Base-by-base conservation (phyloP, 1,140 invertebrate species). In the Uloborus diversus region DNA sequence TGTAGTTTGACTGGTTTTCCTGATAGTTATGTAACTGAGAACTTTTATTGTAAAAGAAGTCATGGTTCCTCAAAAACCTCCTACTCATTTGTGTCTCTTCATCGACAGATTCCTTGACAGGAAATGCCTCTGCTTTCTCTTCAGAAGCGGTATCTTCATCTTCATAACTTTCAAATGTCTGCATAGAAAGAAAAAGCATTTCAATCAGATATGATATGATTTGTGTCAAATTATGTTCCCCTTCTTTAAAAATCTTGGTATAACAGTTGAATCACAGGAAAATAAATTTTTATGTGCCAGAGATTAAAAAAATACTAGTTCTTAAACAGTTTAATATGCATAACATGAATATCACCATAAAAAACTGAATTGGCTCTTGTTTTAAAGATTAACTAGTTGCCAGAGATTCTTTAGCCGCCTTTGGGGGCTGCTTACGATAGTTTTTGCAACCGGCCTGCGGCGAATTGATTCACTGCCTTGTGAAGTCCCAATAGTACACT, bases 131-230 rank as follows among this genome's bases (percentile, higher is more conserved):
- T 28, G 27, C 17, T 69, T 59, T 35, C 14, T 53, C 61, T 9
- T 65, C 71, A 53, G n/a, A n/a, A n/a, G 51, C 32, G 47, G 53
- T 56, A 35, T 79, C 76, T 49, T 69, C 76, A 57, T 61, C 32
- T 14, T 76, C 61, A 61, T 79, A 79, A 49, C 76, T 79, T 68
- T 79, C 76, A 59, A 79, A 79, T 23, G 76, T 79, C 76, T 79
- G 20, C 3, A 78, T 25, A 53, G 17, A n/a, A 70, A 35, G 37
- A 23, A 5, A 51, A 51, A 25, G 20, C 7, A 17, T 42, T 42
- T 17, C n/a, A 64, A 59, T 28, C 1, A 30, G 20, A 59, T 59
- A 9, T n/a, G 5, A 62, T 30, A 30, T 28, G 32, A 28, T 14
- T 30, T 62, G 59, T 62, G 25, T 14, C 27, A 30, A 42, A 42